Evolutionary conservation across 2,113 vertebrate genomes (phyloP).

Genomic region (Quiscalus mexicanus): DNA sequence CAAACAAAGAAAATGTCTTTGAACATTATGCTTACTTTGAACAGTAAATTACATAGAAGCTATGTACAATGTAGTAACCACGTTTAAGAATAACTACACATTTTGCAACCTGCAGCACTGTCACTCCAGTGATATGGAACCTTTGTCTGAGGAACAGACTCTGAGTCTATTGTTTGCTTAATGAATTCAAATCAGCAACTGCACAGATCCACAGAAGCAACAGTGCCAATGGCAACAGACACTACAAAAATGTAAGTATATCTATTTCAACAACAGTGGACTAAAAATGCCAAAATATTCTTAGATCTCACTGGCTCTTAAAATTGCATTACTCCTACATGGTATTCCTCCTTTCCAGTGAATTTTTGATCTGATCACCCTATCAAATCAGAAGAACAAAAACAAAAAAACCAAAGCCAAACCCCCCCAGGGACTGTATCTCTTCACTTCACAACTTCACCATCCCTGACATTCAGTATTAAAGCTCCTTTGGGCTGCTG

Average conservation of each 20-base stretch:
- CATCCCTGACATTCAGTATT: neutral
- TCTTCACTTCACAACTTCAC: neutral
- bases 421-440: fast-evolving
- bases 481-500: neutral
- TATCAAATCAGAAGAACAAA: fast-evolving
- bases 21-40: neutral
- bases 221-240: neutral
- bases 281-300: neutral
- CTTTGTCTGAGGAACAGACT: neutral
- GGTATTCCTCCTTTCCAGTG: neutral
- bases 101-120: neutral
- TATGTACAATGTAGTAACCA: neutral
- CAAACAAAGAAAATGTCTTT: neutral
- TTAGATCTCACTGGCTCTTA: neutral
- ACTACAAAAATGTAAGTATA: neutral
- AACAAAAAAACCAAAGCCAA: neutral
- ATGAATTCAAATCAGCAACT: slow-evolving; percentile 20
- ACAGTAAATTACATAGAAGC: neutral
- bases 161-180: neutral
- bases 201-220: neutral
- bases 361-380: neutral
- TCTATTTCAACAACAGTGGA: neutral
- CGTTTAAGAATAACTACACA: neutral
- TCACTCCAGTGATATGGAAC: neutral
- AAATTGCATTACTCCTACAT: neutral